A percentile compares a stretch with the other conserved stretches of the same genome.
Evolutionary conservation across 2,888 invertebrate species (phyloP).

Genomic region (Watsonalla binaria): DNA sequence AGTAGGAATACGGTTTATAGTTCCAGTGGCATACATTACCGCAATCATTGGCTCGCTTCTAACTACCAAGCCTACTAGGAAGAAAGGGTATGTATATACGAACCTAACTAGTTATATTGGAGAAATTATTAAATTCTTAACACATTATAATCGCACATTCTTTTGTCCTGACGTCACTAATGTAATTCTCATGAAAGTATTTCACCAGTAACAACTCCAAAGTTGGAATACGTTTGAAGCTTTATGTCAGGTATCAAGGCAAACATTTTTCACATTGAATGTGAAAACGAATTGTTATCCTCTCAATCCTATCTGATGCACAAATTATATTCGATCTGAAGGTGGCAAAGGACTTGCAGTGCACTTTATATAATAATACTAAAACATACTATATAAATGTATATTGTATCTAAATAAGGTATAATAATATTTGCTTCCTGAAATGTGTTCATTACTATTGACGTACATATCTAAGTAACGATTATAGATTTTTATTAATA

Average conservation of each 20-base stretch:
- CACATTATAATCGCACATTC: conserved; percentile 33
- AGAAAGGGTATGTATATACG: conserved; percentile 30
- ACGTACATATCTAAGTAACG: not conserved
- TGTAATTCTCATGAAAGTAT: conserved; percentile 20
- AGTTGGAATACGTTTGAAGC: no score
- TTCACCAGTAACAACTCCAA: not conserved
- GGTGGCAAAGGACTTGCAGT: not conserved
- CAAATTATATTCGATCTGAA: no score
- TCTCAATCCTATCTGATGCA: no score
- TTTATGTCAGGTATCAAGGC: no score
- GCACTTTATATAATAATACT: not conserved
- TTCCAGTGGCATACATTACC: not conserved
- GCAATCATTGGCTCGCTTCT: conserved; percentile 29
- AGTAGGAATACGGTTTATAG: not conserved
- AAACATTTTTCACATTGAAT: no score
- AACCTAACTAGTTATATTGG: conserved; percentile 45
- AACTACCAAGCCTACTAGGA: conserved; percentile 25
- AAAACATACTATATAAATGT: not conserved
- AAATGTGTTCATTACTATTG: not conserved
- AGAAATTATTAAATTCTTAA: conserved; percentile 38
- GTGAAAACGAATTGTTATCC: no score
- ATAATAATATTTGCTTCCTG: not conserved
- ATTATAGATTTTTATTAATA: not conserved
- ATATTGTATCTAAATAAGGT: no score
- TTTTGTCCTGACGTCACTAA: conserved; percentile 44